Base-by-base conservation (phyloP, 2,888 invertebrate species). In the Lagria hirta region DNA sequence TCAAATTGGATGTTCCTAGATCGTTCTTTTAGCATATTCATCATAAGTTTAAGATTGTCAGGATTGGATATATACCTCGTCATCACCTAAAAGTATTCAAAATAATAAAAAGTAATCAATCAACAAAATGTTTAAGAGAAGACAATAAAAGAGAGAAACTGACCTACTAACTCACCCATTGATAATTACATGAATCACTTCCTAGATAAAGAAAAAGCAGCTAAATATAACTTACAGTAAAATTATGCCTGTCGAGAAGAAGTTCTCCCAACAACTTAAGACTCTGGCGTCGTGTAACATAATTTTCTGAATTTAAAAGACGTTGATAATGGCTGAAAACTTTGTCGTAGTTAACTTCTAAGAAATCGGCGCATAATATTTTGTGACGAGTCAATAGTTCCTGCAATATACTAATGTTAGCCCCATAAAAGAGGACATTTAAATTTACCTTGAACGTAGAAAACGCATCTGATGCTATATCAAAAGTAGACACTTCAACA, bases 401-500 rank as follows among this genome's bases (percentile, higher is more conserved):
- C 91, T 90, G 72, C 40, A 54, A 55, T 48, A 55, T 57, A 58
- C n/a, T 34, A 55, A 51, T 21, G n/a, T n/a, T n/a, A n/a, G n/a
- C n/a, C n/a, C n/a, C n/a, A n/a, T n/a, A 21, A 42, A 20, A 21
- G 6, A 4, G 21, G 14, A 11, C 32, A 28, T 15, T 8, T 8
- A 28, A 7, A 13, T 6, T 34, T 72, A 94, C 96, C 87, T 99
- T 99, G 81, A 99, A 99, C 60, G 99, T 99, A 72, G 98, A 95
- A 80, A 99, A 99, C 76, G 99, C 99, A 86, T 99, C 99, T 58
- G 98, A 98, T 71, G 99, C 99, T 71, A 99, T 98, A 82, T 99
- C 99, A 81, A 99, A 99, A 58, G 98, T 98, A 60, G 98, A 97
- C 60, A 98, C 94, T 80, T 99, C 99, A 65, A 99, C 98, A 73